These are phyloP conservation scores for Dallia pectoralis DNA, from an alignment of 2,797 vertebrate species.

Conservation along the genomic window DNA sequence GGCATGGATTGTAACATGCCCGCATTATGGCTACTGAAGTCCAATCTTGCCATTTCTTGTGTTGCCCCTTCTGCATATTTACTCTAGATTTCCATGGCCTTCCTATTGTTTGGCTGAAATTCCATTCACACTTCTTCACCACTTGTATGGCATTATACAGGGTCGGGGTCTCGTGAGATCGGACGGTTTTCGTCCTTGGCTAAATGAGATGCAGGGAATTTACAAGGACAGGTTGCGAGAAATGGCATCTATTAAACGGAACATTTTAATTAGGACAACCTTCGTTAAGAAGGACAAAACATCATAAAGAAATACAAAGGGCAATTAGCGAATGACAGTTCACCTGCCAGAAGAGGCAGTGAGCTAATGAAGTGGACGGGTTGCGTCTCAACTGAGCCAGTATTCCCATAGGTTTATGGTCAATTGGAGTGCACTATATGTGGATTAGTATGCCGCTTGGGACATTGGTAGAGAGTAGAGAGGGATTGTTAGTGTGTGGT, in stretches of 20 bases:
- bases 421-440: slow-evolving; percentile 11
- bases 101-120: too few relatives aligned
- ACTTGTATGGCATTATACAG: neutral
- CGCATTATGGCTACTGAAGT: too few relatives aligned
- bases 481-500: neutral
- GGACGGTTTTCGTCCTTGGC: slow-evolving; percentile 19
- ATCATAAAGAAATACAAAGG: slow-evolving; percentile 54
- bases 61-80: too few relatives aligned
- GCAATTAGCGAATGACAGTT: slow-evolving; percentile 56
- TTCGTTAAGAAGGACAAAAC: slow-evolving; percentile 49
- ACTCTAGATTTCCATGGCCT: too few relatives aligned
- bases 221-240: slow-evolving; percentile 47
- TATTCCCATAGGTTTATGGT: neutral
- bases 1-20: too few relatives aligned
- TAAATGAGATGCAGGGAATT: slow-evolving; percentile 41
- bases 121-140: neutral
- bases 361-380: slow-evolving; percentile 56
- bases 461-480: slow-evolving; percentile 5
- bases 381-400: slow-evolving; percentile 44
- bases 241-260: slow-evolving; percentile 26
- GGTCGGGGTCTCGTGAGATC: neutral
- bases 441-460: neutral
- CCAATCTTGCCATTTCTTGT: too few relatives aligned
- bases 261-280: slow-evolving; percentile 56
- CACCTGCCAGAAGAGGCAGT: slow-evolving; percentile 53